These are phyloP conservation scores for Clanis bilineata DNA, from an alignment of 2,888 invertebrate species.

Conservation along the genomic window DNA sequence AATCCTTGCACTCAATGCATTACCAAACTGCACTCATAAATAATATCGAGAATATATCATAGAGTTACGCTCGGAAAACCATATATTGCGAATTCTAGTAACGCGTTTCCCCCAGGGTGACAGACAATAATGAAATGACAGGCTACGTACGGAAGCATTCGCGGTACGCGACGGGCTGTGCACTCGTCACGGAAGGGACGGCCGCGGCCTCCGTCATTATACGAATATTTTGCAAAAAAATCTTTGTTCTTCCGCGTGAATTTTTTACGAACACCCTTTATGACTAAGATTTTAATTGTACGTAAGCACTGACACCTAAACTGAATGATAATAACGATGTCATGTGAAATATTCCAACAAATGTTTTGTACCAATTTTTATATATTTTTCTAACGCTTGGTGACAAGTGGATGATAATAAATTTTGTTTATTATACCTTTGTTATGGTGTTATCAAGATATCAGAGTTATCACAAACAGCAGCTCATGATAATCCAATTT, in stretches of 20 bases:
- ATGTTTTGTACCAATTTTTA: too few species aligned
- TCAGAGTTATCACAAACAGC: neutral
- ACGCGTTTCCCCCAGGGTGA: slow-evolving; percentile 32
- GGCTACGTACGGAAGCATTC: slow-evolving; percentile 37
- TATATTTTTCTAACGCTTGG: too few species aligned
- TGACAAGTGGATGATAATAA: too few species aligned
- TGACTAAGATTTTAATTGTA: neutral
- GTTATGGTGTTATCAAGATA: neutral
- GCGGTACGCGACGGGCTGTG: slow-evolving; percentile 29
- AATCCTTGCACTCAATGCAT: neutral
- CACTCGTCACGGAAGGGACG: slow-evolving; percentile 29
- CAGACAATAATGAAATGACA: slow-evolving; percentile 39
- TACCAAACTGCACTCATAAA: neutral
- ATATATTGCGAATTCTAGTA: slow-evolving; percentile 15
- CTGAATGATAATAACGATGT: too few species aligned
- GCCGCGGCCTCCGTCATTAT: slow-evolving; percentile 30
- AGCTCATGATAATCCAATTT: neutral
- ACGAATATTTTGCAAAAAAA: slow-evolving; percentile 41
- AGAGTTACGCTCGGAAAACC: slow-evolving; percentile 30
- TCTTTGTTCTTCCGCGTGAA: neutral
- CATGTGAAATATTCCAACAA: too few species aligned
- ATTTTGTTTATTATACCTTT: neutral
- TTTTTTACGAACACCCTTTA: neutral
- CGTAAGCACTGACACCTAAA: neutral
- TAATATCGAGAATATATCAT: slow-evolving; percentile 28